Percentiles rank a stretch among this genome's conserved stretches.
Evolutionary conservation across 2,888 invertebrate genomes (phyloP).

Genomic region (Lithophane socia): DNA sequence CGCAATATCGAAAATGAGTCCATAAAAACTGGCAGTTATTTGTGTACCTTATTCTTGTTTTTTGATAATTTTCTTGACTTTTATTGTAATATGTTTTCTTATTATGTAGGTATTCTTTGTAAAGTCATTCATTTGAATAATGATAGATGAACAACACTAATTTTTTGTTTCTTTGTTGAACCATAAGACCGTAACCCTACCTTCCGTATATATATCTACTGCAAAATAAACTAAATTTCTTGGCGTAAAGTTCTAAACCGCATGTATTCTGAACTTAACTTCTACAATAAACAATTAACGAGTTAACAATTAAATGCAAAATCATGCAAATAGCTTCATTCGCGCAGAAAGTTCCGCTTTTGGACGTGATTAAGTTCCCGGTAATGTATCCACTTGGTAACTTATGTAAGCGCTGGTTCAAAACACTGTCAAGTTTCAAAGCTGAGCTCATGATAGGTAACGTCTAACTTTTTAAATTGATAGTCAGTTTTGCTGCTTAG

Average conservation of each 20-base stretch:
- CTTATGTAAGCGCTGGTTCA: conserved; percentile 41
- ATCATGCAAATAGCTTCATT: conserved; percentile 57
- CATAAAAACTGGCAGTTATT: conserved; percentile 44
- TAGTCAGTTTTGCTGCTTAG: conserved; percentile 9
- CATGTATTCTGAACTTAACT: conserved; percentile 31
- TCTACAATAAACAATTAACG: conserved; percentile 58
- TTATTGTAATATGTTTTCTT: conserved; percentile 9
- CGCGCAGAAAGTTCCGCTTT: conserved; percentile 49
- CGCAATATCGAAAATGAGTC: conserved; percentile 46
- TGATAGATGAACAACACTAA: background rate
- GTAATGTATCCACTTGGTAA: conserved; percentile 40
- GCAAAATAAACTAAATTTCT: conserved; percentile 16
- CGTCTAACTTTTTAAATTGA: conserved; percentile 47
- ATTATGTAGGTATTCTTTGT: background rate
- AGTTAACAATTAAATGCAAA: conserved; percentile 56
- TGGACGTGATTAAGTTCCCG: conserved; percentile 43
- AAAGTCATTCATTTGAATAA: background rate
- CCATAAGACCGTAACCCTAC: background rate
- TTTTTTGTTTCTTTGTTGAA: background rate
- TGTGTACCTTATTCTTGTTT: conserved; percentile 10
- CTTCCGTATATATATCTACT: background rate
- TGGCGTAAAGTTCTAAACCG: conserved; percentile 32
- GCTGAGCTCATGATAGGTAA: conserved; percentile 43
- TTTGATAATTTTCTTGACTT: conserved; percentile 6
- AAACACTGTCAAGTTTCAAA: conserved; percentile 44